Evolutionary conservation across 2,113 vertebrate species (phyloP).

Genomic region (Clinocottus analis): DNA sequence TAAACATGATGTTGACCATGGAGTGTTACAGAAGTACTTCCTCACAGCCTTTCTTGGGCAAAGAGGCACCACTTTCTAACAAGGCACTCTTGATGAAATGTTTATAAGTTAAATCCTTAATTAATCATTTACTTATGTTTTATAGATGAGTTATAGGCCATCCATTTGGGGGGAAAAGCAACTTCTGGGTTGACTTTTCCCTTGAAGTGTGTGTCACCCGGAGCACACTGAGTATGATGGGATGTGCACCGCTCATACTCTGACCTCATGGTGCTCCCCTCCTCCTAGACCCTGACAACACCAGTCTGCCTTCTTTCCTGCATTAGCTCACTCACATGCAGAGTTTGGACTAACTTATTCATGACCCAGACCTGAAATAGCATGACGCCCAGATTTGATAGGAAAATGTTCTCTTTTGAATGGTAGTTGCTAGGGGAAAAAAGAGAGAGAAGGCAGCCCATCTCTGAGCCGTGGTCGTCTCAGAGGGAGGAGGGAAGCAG

Average conservation of each 20-base stretch:
- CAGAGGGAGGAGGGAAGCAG: conserved; percentile 20
- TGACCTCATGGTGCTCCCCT: conserved; percentile 25
- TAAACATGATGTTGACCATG: not conserved
- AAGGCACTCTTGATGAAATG: not conserved
- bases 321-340: conserved; percentile 57
- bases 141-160: conserved; percentile 5
- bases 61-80: not conserved
- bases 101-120: conserved; percentile 6
- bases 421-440: conserved; percentile 62
- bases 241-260: not conserved
- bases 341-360: conserved; percentile 71
- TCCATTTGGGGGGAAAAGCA: not conserved
- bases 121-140: conserved; percentile 20
- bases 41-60: not conserved
- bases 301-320: conserved; percentile 36
- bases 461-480: conserved; percentile 16
- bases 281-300: conserved; percentile 15
- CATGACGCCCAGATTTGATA: conserved; percentile 64
- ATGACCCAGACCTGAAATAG: conserved; percentile 75
- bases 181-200: not conserved
- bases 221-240: not conserved
- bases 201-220: not conserved
- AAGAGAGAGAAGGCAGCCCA: not conserved
- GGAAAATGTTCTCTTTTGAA: conserved; percentile 63
- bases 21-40: not conserved